phyloP scores from a whole-genome alignment of 2,113 vertebrate genomes.

The Takifugu flavidus region DNA sequence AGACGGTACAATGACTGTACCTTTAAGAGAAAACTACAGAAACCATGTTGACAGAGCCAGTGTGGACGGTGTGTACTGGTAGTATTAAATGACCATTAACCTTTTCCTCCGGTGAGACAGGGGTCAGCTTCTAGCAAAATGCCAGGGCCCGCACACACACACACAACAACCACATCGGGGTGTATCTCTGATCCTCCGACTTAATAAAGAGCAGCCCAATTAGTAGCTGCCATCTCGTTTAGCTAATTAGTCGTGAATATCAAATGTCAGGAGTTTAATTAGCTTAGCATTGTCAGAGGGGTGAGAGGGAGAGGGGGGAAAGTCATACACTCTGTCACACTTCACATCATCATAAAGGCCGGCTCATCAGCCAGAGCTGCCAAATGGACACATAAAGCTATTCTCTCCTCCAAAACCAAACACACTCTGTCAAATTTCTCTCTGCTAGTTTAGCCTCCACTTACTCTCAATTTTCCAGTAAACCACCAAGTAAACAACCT shows the following conservation, averaged over 20 bases:
- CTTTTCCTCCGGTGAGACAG: conserved; percentile 14
- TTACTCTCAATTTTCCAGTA: neutral
- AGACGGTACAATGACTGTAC: neutral
- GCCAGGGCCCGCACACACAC: conserved; percentile 8
- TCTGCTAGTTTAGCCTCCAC: neutral
- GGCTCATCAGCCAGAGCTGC: neutral
- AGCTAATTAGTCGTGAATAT: conserved; percentile 69
- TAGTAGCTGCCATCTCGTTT: conserved; percentile 60
- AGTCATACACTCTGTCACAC: neutral
- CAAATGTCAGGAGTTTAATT: conserved; percentile 68
- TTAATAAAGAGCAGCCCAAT: conserved; percentile 65
- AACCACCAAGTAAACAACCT: conserved; percentile 1
- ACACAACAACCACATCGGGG: conserved; percentile 24
- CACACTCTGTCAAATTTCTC: neutral
- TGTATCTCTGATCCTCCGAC: conserved; percentile 50
- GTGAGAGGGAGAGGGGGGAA: conserved; percentile 5
- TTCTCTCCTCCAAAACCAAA: conserved; percentile 12
- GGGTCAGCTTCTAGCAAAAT: conserved; percentile 33
- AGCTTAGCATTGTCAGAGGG: conserved; percentile 48
- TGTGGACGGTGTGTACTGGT: conserved; percentile 9
- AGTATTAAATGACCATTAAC: conserved; percentile 19
- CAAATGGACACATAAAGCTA: conserved; percentile 35
- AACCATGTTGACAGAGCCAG: neutral
- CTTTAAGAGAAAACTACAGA: neutral
- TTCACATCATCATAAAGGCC: too few species aligned